Base-by-base conservation (phyloP, 2,797 vertebrate genomes). In the Cryptoprocta ferox region DNA sequence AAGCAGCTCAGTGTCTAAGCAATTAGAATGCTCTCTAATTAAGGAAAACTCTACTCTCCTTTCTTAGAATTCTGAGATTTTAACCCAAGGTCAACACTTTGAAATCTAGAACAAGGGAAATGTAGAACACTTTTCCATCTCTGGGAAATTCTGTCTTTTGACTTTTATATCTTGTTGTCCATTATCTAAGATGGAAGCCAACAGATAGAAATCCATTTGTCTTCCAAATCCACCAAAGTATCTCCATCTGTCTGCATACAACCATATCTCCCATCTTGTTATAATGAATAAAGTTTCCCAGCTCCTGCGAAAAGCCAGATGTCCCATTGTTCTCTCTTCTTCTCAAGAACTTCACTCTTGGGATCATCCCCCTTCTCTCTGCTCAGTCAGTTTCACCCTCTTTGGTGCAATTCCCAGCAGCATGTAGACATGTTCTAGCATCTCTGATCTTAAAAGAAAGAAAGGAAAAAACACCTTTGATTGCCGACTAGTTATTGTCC, bases 21-120 rank as follows among this genome's bases (percentile, higher is more conserved):
- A 76, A 81, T 80, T 70, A 50, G 6, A 70, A 10, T 19, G 0
- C 63, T 76, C 35, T 95, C 66, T 87, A 79, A 87, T 56, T 90
- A 90, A 66, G 32, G n/a, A 21, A 30, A 68, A 53, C 81, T 80
- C 45, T 82, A 76, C 65, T 80, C 63, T 91, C 75, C 79, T 50
- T 95, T 79, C 68, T 88, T 10, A 61, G 32, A 90, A 78, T 78
- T 85, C 78, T 71, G 9, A 83, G 19, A 9, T 92, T 97, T 84
- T 81, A 90, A 78, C 26, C 28, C 79, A 94, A 66, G 30, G 30
- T 78, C n/a, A 24, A 68, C 76, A 73, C 19, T 73, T 59, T 84
- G 48, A 92, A 94, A 92, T 68, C 16, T 61, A 81, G 24, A 89
- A 56, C n/a, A 83, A 92, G 16, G 21, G 45, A 79, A 96, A 86